A percentile compares a stretch with the other conserved stretches of the same genome.
These are phyloP conservation scores for Falcaria lacertinaria DNA, from an alignment of 2,888 invertebrate species.

Conservation along the genomic window DNA sequence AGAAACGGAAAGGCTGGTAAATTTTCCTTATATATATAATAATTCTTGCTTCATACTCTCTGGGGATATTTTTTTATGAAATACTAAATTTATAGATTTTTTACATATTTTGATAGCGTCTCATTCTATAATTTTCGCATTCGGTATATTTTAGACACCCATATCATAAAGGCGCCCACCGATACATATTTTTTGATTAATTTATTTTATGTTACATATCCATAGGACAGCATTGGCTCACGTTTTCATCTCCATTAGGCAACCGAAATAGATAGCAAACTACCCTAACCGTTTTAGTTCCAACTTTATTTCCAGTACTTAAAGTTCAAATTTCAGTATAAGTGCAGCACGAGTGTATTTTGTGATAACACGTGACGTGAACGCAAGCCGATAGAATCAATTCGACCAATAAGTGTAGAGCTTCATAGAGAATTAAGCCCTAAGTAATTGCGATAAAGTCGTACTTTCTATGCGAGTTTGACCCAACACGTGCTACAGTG, in stretches of 20 bases:
- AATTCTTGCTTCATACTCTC: too few relatives aligned
- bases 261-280: neutral
- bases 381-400: neutral
- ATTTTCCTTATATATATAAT: too few relatives aligned
- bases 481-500: too few relatives aligned
- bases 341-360: neutral
- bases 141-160: too few relatives aligned
- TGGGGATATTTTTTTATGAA: too few relatives aligned
- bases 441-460: neutral
- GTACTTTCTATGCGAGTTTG: too few relatives aligned
- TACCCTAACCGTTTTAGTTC: neutral
- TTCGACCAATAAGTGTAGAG: neutral
- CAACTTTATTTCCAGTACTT: neutral
- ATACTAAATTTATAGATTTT: too few relatives aligned
- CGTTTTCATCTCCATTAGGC: neutral
- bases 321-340: neutral
- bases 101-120: too few relatives aligned
- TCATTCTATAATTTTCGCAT: too few relatives aligned
- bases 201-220: neutral
- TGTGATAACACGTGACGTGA: slow-evolving; percentile 1
- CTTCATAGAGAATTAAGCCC: neutral
- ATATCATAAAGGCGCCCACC: too few relatives aligned
- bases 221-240: neutral
- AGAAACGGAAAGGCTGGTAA: too few relatives aligned
- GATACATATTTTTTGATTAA: too few relatives aligned